Evolutionary conservation across 2,113 vertebrate species (phyloP).

Genomic region (Bucco capensis): DNA sequence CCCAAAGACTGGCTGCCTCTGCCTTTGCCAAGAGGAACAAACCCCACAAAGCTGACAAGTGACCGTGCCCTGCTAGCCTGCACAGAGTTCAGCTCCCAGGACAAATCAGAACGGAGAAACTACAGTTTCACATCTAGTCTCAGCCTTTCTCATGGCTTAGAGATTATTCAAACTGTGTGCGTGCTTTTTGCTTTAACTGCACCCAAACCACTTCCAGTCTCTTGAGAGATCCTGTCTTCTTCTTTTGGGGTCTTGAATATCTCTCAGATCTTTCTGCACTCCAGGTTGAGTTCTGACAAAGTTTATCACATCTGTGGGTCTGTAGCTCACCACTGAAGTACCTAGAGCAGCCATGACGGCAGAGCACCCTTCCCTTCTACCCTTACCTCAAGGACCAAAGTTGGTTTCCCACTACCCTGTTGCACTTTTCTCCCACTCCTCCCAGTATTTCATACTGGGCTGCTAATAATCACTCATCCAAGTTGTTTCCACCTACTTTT

Average conservation of each 20-base stretch:
- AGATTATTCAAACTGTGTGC: not conserved
- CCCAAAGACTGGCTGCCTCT: not conserved
- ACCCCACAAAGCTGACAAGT: not conserved
- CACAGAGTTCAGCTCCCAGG: not conserved
- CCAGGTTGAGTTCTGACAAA: not conserved
- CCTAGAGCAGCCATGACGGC: accelerated
- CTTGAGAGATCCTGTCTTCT: not conserved
- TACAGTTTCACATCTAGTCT: not conserved
- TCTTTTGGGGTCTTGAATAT: not conserved
- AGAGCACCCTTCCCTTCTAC: not conserved
- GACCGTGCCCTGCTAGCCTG: not conserved
- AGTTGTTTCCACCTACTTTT: not conserved
- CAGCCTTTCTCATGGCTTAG: not conserved
- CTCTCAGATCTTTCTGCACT: not conserved
- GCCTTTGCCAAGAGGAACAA: not conserved
- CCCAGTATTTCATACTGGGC: not conserved
- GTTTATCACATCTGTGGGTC: not conserved
- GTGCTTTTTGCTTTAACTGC: not conserved
- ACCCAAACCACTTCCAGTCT: not conserved
- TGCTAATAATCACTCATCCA: not conserved
- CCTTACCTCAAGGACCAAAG: not conserved
- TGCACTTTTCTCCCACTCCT: not conserved
- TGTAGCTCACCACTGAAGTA: not conserved
- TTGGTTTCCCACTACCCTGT: not conserved
- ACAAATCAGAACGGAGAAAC: not conserved